Conservation (phyloP, 2,113 vertebrate species). For the Bubo blakistoni region DNA sequence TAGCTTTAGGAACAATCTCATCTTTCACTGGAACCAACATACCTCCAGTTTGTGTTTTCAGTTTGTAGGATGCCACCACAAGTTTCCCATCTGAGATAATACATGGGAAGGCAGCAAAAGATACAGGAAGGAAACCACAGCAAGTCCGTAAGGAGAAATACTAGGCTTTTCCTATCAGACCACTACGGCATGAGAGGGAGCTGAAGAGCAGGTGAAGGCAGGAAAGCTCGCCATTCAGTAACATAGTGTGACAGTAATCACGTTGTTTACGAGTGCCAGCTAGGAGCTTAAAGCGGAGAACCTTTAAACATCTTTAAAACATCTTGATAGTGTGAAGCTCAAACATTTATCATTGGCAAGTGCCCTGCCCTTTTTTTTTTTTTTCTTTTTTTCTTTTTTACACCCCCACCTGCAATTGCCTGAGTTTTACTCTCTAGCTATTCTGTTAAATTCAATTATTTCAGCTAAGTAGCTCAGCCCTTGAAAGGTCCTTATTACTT, state of each 20-base stretch:
- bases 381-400: background rate
- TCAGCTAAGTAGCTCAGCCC: background rate
- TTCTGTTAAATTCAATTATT: background rate
- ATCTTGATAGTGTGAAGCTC: background rate
- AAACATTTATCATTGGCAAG: background rate
- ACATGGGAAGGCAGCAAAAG: background rate
- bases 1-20: background rate
- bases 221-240: background rate
- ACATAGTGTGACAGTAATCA: background rate
- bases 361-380: background rate
- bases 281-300: background rate
- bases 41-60: background rate
- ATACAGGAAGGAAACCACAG: background rate
- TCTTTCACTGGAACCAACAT: background rate
- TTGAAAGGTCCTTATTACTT: background rate
- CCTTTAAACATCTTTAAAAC: background rate
- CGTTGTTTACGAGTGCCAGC: background rate
- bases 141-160: background rate
- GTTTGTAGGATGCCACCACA: background rate
- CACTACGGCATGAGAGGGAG: rapidly evolving
- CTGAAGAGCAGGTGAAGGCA: background rate
- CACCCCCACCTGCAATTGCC: background rate
- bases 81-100: background rate
- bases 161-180: background rate
- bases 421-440: background rate